These are phyloP conservation scores for Limnephilus auricula DNA, from an alignment of 2,888 invertebrate genomes.

Conservation along the genomic window DNA sequence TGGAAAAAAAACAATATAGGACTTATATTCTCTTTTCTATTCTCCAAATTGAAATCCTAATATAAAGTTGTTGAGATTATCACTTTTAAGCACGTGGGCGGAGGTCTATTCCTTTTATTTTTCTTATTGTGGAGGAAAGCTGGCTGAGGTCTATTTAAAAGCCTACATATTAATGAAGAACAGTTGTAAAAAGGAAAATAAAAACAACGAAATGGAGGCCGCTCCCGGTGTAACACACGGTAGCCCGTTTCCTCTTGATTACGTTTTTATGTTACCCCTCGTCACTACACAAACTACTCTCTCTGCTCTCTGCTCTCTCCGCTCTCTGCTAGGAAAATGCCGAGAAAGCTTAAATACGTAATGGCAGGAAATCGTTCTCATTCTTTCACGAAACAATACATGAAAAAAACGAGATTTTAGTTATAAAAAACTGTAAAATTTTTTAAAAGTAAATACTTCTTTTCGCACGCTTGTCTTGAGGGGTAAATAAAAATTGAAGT, in stretches of 20 bases:
- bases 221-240: background rate
- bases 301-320: background rate
- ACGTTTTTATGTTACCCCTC: background rate
- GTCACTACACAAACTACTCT: background rate
- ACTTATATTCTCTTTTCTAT: too few species aligned
- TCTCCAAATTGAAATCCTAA: too few species aligned
- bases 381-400: background rate
- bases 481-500: too few species aligned
- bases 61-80: too few species aligned
- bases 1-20: too few species aligned
- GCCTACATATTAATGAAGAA: background rate
- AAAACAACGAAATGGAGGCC: background rate
- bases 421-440: too few species aligned
- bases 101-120: too few species aligned
- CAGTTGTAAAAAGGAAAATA: slow-evolving; percentile 2
- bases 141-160: background rate
- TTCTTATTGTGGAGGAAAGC: background rate
- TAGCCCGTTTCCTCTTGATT: background rate
- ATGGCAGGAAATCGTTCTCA: background rate
- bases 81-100: too few species aligned
- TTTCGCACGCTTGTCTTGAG: too few species aligned
- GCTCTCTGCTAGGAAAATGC: background rate
- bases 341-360: background rate
- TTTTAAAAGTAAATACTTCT: too few species aligned
- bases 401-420: background rate